A percentile compares a stretch with the other conserved stretches of the same genome.
These are phyloP conservation scores for Drosophila chauvacae DNA, from an alignment of 1,140 invertebrate genomes.

Conservation along the genomic window DNA sequence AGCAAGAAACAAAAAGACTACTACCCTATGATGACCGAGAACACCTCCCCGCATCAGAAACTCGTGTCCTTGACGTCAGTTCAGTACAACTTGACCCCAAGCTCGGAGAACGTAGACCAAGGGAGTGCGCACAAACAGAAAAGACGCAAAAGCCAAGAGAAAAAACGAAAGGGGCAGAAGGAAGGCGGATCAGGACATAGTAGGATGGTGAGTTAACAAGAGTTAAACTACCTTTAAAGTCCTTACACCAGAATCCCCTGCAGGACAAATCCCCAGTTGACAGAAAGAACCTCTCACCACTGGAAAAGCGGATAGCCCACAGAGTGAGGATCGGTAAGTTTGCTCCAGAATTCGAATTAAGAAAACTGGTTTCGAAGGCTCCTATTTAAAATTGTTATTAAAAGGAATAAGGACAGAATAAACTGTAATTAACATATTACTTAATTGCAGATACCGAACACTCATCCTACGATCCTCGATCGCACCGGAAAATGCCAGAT, in stretches of 20 bases:
- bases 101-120: constrained; percentile 6
- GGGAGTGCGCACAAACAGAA: constrained; percentile 2
- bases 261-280: constrained; percentile 5
- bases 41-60: background rate
- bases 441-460: background rate
- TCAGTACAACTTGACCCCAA: background rate
- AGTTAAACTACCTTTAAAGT: background rate
- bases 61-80: background rate
- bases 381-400: background rate
- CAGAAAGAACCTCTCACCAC: background rate
- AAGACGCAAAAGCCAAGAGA: background rate
- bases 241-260: constrained; percentile 2
- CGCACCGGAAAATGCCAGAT: background rate
- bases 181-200: background rate
- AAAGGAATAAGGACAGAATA: no score
- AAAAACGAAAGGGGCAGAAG: background rate
- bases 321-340: constrained; percentile 21
- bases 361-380: background rate
- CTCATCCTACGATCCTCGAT: background rate
- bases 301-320: background rate
- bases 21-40: background rate
- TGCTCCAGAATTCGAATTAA: background rate
- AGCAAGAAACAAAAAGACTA: constrained; percentile 7
- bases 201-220: constrained; percentile 10
- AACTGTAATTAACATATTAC: background rate